Evolutionary conservation across 2,113 vertebrate species (phyloP), one percentile per base, ranked within the genome.

Genomic region (Tamias sibiricus): DNA sequence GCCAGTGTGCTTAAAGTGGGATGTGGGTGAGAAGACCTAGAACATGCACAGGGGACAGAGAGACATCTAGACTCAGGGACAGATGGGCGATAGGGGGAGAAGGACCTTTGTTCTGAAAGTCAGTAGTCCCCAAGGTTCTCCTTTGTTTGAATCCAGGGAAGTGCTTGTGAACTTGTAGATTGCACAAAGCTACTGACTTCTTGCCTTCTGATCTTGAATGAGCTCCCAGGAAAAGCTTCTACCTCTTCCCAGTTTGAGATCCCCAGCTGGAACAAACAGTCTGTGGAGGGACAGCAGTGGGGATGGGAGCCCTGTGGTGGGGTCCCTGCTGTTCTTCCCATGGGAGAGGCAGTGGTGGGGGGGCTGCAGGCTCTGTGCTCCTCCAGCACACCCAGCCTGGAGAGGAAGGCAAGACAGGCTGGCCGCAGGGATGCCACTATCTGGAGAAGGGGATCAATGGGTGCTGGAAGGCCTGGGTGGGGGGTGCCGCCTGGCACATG

Each of bases 251-350:
- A 59, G 44, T 8, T 22, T 69, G 68, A 62, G 82, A 62, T 44
- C 11, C 17, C 59, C 30, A 40, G 44, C 13, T 87, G 71, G 49
- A 80, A 59, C 1, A 19, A 42, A 76, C 8, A 47, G 8, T 90
- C 4, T 2, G 1, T 6, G 42, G 22, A 57, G 62, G 59, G 6
- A 2, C 0, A 0, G 22, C 19, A 12, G 37, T 8, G 68, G 8
- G 14, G 6, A 37, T 1, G 28, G 49, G 17, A 74, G 69, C 40
- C n/a, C 59, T 30, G 6, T 0, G 17, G 32, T 26, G 10, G 30
- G 66, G 52, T 11, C n/a, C 54, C 13, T 49, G 16, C 8, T 19
- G 14, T 16, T 42, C 42, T 81, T 7, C 32, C 42, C 4, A n/a
- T 11, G 8, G 49, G 74, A 5, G 49, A 6, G n/a, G 8, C 14